Base-by-base conservation (phyloP, 2,113 vertebrate species). In the Dasyprocta punctata region DNA sequence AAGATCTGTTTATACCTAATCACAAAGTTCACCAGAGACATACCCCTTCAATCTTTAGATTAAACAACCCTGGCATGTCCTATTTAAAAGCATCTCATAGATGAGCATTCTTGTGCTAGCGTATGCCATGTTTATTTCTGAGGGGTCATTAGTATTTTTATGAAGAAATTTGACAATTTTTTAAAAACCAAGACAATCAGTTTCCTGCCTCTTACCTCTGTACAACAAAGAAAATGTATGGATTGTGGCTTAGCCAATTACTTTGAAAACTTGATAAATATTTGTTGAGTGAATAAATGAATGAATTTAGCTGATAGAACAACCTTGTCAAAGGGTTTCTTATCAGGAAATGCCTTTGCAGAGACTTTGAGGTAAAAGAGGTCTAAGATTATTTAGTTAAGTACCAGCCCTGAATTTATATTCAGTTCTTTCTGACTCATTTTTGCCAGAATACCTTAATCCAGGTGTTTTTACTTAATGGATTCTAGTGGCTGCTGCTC, bases 111-210 rank as follows among this genome's bases (percentile, higher is more conserved):
- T 56, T 5, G 36, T 78, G 30, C 9, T 71, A 71, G 65, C 38
- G 61, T 4, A 69, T 69, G 63, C 41, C 26, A 11, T 44, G 16
- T 90, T 86, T 94, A 58, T 56, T 94, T 61, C 16, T 17, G 24
- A 52, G 49, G 83, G 12, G 16, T 87, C 60, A 41, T 92, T 33
- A 28, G 83, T 73, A 47, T 77, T 36, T 69, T 92, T 82, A 63
- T 8, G 38, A 86, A 19, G 90, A 95, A 24, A 90, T 86, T 86
- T 41, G 85, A 93, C 63, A 60, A 16, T 14, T 38, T 90, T 92
- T 92, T 52, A 28, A 47, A 60, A 60, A 26, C 28, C 2, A 11
- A 41, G 14, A 61, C 20, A 41, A 20, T 41, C 20, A 61, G 19
- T 58, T 83, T 36, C 19, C 28, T 44, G 3, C 17, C 28, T 6